phyloP scores from a whole-genome alignment of 1,140 invertebrate genomes.

The Eulimnadia texana region DNA sequence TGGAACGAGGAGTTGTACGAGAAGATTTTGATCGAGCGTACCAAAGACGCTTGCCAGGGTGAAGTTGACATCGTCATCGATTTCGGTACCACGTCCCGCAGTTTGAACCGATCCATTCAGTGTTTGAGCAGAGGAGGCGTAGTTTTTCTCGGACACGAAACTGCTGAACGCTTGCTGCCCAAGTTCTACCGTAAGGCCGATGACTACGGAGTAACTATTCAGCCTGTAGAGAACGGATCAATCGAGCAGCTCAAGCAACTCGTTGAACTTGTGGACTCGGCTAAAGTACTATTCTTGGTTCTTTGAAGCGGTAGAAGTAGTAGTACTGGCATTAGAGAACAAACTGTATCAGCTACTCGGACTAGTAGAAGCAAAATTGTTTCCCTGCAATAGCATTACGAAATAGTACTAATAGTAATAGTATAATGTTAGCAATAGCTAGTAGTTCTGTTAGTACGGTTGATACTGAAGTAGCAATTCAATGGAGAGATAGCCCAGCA shows the following conservation, averaged over 20 bases:
- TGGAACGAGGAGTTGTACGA: conserved; percentile 77
- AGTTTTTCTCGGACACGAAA: conserved; percentile 79
- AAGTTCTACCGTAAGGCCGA: conserved; percentile 62
- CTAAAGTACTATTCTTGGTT: conserved; percentile 38
- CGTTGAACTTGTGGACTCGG: conserved; percentile 53
- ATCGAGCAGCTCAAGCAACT: conserved; percentile 66
- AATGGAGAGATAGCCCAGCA: too few relatives aligned
- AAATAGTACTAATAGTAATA: too few relatives aligned
- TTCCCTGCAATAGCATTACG: too few relatives aligned
- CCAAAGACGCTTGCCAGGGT: conserved; percentile 67
- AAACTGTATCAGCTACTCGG: too few relatives aligned
- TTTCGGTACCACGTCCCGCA: conserved; percentile 77
- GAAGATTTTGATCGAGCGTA: conserved; percentile 70
- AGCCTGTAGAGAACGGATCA: conserved; percentile 64
- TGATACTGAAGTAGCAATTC: too few relatives aligned
- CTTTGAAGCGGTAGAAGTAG: not conserved
- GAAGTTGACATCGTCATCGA: conserved; percentile 77
- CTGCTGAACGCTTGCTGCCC: conserved; percentile 54
- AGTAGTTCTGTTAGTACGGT: too few relatives aligned
- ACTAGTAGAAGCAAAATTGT: too few relatives aligned
- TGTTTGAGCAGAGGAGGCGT: conserved; percentile 70
- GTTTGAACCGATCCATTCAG: conserved; percentile 66
- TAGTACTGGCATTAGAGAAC: too few relatives aligned
- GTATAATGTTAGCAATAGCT: too few relatives aligned
- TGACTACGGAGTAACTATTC: conserved; percentile 61